These are phyloP conservation scores for Ophioninae sp. DNA, from an alignment of 2,888 invertebrate species.

Conservation along the genomic window DNA sequence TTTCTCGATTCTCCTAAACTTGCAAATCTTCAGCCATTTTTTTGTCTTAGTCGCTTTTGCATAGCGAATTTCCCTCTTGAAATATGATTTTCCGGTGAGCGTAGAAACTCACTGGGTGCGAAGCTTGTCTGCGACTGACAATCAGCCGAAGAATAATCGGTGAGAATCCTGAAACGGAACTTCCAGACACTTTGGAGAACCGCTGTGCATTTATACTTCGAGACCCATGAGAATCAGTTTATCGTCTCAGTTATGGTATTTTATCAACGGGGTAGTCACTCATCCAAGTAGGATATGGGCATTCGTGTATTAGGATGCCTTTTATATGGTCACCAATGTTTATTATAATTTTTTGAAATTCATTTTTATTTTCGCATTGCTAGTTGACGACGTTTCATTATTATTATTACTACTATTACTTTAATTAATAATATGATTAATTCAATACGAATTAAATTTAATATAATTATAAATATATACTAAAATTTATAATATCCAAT, in stretches of 20 bases:
- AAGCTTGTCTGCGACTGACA: slow-evolving; percentile 1
- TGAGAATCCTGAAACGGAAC: not conserved
- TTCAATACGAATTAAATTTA: too few species aligned
- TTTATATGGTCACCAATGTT: too few species aligned
- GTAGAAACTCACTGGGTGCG: not conserved
- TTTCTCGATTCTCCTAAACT: slow-evolving; percentile 6
- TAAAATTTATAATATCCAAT: too few species aligned
- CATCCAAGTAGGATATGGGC: not conserved
- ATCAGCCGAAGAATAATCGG: slow-evolving; percentile 9
- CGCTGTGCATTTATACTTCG: too few species aligned
- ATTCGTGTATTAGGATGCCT: not conserved
- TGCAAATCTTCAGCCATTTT: slow-evolving; percentile 2
- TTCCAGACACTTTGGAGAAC: not conserved
- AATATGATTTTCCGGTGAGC: not conserved
- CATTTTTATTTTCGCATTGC: too few species aligned
- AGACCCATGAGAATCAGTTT: not conserved
- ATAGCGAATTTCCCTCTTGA: slow-evolving; percentile 1
- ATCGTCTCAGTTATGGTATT: not conserved
- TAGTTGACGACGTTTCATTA: too few species aligned
- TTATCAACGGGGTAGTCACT: too few species aligned
- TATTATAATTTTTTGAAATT: too few species aligned
- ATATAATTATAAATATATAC: too few species aligned
- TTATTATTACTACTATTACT: too few species aligned
- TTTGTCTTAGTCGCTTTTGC: slow-evolving; percentile 9
- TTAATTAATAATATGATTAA: too few species aligned